These are phyloP conservation scores for Pterophyllum scalare DNA, from an alignment of 2,113 vertebrate species.

Conservation along the genomic window DNA sequence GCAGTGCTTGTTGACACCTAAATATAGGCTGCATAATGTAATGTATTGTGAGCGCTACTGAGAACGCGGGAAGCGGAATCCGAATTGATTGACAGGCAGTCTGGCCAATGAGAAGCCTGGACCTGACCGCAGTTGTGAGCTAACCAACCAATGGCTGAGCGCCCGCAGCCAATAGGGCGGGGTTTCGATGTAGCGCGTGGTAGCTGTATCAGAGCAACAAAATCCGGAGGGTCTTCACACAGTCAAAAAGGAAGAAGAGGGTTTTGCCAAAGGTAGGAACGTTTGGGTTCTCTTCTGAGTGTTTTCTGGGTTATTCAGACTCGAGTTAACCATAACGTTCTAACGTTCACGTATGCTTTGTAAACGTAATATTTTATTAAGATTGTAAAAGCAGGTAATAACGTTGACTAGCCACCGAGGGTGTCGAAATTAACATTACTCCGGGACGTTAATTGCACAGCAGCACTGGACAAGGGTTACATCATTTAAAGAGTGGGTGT, in stretches of 20 bases:
- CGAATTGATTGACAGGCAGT: slow-evolving; percentile 56
- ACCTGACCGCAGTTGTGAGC: slow-evolving; percentile 21
- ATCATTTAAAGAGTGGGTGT: slow-evolving; percentile 1
- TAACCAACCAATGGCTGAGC: slow-evolving; percentile 56
- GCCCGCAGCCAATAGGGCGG: slow-evolving; percentile 39
- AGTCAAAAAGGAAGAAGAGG: slow-evolving; percentile 33
- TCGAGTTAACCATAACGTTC: not conserved
- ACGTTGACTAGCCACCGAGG: slow-evolving; percentile 8
- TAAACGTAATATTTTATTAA: not conserved
- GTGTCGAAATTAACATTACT: not conserved
- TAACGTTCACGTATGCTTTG: not conserved
- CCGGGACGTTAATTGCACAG: not conserved
- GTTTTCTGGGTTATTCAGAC: not conserved
- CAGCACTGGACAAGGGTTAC: not conserved
- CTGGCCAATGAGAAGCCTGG: slow-evolving; percentile 54
- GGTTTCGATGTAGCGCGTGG: slow-evolving; percentile 67
- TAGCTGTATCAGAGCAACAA: slow-evolving; percentile 74
- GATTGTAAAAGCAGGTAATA: slow-evolving; percentile 20
- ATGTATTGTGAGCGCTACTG: slow-evolving; percentile 33
- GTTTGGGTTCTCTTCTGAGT: not conserved
- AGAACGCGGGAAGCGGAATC: slow-evolving; percentile 73
- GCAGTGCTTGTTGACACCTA: slow-evolving; percentile 60
- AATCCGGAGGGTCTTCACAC: slow-evolving; percentile 57
- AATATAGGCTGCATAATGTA: slow-evolving; percentile 65
- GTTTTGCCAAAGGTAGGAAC: slow-evolving; percentile 58